Conservation (phyloP, 2,888 invertebrate species). For the Smittia sp. region DNA sequence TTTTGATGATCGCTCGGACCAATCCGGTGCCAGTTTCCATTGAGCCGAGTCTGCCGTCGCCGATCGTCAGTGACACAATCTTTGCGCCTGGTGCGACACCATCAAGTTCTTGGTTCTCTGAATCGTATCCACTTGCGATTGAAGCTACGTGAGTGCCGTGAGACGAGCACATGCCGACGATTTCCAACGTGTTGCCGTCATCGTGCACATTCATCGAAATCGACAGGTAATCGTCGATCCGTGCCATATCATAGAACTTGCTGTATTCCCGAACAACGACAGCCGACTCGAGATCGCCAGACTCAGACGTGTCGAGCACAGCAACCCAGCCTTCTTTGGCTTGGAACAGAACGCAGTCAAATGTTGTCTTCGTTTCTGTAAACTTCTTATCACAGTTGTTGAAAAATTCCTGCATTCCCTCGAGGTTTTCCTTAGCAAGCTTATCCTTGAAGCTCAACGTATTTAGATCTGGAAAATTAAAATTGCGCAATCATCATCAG, state of each 20-base stretch:
- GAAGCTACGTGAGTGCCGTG: constrained; percentile 98
- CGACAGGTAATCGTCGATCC: constrained; percentile 77
- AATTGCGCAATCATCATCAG: neutral
- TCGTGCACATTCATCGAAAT: constrained; percentile 89
- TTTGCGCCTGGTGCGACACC: constrained; percentile 97
- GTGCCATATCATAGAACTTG: constrained; percentile 76
- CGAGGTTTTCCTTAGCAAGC: constrained; percentile 82
- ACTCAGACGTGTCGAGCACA: constrained; percentile 50
- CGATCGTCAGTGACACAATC: constrained; percentile 87
- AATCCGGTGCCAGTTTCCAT: constrained; percentile 98
- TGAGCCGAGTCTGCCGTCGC: constrained; percentile 85
- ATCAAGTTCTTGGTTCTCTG: constrained; percentile 80
- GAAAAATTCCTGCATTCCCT: constrained; percentile 79
- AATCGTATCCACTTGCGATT: constrained; percentile 89
- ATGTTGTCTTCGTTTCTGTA: constrained; percentile 80
- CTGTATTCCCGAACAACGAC: constrained; percentile 78
- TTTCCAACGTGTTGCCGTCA: constrained; percentile 84
- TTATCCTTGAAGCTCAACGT: constrained; percentile 66
- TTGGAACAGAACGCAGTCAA: constrained; percentile 90
- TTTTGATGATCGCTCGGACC: constrained; percentile 84
- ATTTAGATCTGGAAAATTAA: constrained; percentile 3
- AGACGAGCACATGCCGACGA: constrained; percentile 90
- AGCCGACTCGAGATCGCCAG: constrained; percentile 76
- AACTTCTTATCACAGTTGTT: constrained; percentile 83
- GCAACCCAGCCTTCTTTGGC: constrained; percentile 83